Evolutionary conservation across 2,888 invertebrate species (phyloP), one percentile per base, ranked within the genome.

Genomic region (Melikaiella ostensackeni): DNA sequence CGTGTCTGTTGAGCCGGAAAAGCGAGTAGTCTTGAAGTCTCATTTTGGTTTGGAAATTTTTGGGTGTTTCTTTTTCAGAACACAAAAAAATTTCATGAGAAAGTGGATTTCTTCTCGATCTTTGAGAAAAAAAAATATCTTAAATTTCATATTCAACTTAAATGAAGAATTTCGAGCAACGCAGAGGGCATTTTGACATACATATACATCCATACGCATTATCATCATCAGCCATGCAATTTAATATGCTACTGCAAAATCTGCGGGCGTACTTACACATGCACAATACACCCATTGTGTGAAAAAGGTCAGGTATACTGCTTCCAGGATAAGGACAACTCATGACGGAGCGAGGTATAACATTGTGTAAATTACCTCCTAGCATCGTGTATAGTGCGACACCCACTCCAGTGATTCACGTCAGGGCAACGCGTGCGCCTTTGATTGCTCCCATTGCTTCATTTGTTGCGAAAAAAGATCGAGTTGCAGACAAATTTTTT

Each of bases 241-340:
- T 70, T 70, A 70, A 50, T 70, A 55, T 50, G n/a, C 33, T 42
- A n/a, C 27, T n/a, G 50, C n/a, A 55, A 50, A 70, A 70, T 33
- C 46, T 24, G 30, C n/a, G 42, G 30, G 66, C 50, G 27, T 27
- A 19, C 42, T 5, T 50, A 70, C 13, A 35, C 42, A 9, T 4
- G 66, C 50, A 70, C 70, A 70, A 70, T 70, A 55, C 50, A 21
- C 27, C 70, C 50, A 70, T 70, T 50, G 70, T 50, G 30, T 6
- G 13, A 70, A 70, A 70, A 50, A 70, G 70, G 70, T 70, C 70
- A 70, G 70, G 50, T 50, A 70, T 30, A 70, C 46, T 35, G 46
- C 50, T 33, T 70, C n/a, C 30, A 50, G 70, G 50, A 70, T 70
- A 70, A 70, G 70, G 70, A 30, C 33, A 70, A 50, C 70, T 70